Evolutionary conservation across 2,888 invertebrate species (phyloP).

Genomic region (Drosophila buzzatii): DNA sequence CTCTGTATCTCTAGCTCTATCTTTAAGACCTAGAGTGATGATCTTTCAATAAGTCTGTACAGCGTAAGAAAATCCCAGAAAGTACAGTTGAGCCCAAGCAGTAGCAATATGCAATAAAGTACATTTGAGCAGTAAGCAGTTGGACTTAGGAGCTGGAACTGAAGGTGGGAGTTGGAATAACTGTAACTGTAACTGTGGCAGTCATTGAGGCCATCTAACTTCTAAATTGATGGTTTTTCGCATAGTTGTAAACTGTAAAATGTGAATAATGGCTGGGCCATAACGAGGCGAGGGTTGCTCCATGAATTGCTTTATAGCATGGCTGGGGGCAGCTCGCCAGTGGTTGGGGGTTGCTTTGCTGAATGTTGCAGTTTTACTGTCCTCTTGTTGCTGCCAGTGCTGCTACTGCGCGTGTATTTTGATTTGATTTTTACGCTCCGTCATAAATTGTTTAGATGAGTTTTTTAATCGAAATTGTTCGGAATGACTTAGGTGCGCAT

Average conservation of each 20-base stretch:
- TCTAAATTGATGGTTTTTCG: slow-evolving; percentile 80
- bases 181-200: slow-evolving; percentile 11
- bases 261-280: slow-evolving; percentile 63
- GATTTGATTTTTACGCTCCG: slow-evolving; percentile 83
- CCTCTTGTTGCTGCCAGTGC: slow-evolving; percentile 18
- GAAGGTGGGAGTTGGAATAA: background rate
- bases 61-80: background rate
- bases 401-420: slow-evolving; percentile 68
- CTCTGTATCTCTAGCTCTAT: background rate
- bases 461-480: slow-evolving; percentile 82
- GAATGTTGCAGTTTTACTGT: slow-evolving; percentile 82
- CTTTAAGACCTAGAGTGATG: background rate
- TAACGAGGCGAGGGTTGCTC: slow-evolving; percentile 48
- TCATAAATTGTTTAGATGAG: slow-evolving; percentile 84
- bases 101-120: slow-evolving; percentile 3
- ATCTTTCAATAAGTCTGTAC: background rate
- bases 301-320: slow-evolving; percentile 13
- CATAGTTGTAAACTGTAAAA: slow-evolving; percentile 83
- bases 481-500: slow-evolving; percentile 81
- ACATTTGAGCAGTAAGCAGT: slow-evolving; percentile 2
- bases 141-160: background rate
- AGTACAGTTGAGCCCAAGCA: background rate
- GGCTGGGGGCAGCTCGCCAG: background rate
- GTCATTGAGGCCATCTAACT: slow-evolving; percentile 60
- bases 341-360: slow-evolving; percentile 61